Evolutionary conservation across 2,888 invertebrate species (phyloP), one percentile per base, ranked within the genome.

Genomic region (Limenitis camilla): DNA sequence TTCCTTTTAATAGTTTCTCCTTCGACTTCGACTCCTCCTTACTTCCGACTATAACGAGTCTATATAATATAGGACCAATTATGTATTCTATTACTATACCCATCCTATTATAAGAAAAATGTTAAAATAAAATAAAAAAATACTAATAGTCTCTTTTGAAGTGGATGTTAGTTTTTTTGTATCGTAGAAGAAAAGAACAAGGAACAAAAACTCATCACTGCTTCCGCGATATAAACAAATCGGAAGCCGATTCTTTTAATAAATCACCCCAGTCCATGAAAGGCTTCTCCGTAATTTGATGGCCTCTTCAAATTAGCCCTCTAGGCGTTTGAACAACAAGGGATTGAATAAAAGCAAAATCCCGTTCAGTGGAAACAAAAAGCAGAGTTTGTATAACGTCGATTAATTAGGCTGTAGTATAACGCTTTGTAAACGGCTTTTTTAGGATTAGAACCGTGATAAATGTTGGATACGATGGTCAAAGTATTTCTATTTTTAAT

Each of bases 241-340:
- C 55, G 63, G 60, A 47, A 59, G 61, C 63, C 49, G 61, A 58
- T 61, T 65, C 62, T 66, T 68, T 65, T 64, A 72, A 69, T 69
- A 70, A 74, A 74, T 72, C 69, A 63, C 63, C 61, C 53, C 56
- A 67, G 68, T 68, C 68, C 57, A 66, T 66, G 67, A 66, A 72
- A 62, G 65, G 66, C 65, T 66, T 61, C 62, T 43, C 62, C 61
- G 75, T 71, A 79, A 76, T 75, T 72, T 66, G 71, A 77, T 74
- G 71, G 68, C 63, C 67, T 68, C 66, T 71, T 67, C 67, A 69
- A 76, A 78, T 72, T 71, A 69, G 66, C 69, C 72, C 71, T 66
- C 55, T 49, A 66, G 69, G 68, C 65, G 65, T 68, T 72, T 66
- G 60, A 63, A 61, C 65, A 67, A 71, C 72, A 74, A 69, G 62